Percentiles rank a stretch among this genome's conserved stretches.
Conservation (phyloP, 2,888 invertebrate species). For the Bibio marci region DNA sequence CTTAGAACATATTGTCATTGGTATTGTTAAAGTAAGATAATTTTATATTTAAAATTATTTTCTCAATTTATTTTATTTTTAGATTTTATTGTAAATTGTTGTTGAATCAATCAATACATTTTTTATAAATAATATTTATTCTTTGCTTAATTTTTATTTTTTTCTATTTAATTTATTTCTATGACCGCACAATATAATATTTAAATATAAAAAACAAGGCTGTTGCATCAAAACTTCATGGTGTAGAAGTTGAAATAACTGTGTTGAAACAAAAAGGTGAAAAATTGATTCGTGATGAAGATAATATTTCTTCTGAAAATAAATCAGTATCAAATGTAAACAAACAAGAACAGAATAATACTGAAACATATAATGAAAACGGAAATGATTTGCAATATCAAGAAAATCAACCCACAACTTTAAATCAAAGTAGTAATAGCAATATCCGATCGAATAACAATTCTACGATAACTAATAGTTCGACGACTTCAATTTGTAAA, state of each 20-base stretch:
- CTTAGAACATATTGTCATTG: slow-evolving; percentile 89
- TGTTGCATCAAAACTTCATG: slow-evolving; percentile 83
- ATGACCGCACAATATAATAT: not conserved
- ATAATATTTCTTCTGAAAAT: not conserved
- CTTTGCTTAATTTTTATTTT: no score
- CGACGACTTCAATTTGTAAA: slow-evolving; percentile 10
- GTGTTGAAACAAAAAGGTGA: slow-evolving; percentile 76
- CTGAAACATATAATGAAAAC: not conserved
- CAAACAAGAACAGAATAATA: not conserved
- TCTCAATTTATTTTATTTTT: not conserved
- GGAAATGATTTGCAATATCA: slow-evolving; percentile 1
- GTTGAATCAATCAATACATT: no score
- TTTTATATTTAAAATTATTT: no score
- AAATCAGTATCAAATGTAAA: not conserved
- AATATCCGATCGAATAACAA: not conserved
- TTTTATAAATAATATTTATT: no score
- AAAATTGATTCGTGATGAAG: slow-evolving; percentile 18
- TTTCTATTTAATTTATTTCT: not conserved
- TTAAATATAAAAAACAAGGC: slow-evolving; percentile 38
- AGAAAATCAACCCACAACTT: not conserved
- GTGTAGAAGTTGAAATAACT: slow-evolving; percentile 81
- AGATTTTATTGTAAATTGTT: no score
- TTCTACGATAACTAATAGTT: not conserved
- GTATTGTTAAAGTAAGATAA: slow-evolving; percentile 72
- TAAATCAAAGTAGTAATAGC: not conserved